Evolutionary conservation across 2,797 vertebrate genomes (phyloP).

Genomic region (Crypturellus tataupa): DNA sequence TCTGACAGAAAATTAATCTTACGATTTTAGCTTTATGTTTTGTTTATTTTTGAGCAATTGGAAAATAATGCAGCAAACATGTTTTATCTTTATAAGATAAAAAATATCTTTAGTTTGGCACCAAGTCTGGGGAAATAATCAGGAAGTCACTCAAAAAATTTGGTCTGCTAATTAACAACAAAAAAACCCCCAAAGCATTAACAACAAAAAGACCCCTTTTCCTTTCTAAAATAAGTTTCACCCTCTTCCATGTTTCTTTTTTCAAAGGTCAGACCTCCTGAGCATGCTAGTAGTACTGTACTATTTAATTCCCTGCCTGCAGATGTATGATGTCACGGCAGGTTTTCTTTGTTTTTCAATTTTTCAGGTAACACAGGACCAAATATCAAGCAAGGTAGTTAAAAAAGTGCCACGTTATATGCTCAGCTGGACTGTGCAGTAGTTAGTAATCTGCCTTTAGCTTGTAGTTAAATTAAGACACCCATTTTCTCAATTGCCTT

Average conservation of each 20-base stretch:
- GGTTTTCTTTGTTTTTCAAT: background rate
- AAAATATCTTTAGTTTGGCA: background rate
- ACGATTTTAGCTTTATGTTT: background rate
- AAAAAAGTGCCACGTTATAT: background rate
- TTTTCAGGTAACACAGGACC: background rate
- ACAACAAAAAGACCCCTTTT: background rate
- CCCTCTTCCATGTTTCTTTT: background rate
- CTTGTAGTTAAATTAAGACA: background rate
- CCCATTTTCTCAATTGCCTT: rapidly evolving
- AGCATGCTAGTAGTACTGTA: background rate
- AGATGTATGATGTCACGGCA: rapidly evolving
- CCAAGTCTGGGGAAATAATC: background rate
- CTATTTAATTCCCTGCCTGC: background rate
- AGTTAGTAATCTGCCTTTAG: background rate
- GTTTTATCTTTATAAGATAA: background rate
- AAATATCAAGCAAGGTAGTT: background rate
- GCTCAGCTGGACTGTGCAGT: background rate
- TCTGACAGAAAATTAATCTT: background rate
- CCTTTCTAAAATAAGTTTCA: background rate
- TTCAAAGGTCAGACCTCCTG: background rate
- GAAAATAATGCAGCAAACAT: background rate
- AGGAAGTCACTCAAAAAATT: background rate
- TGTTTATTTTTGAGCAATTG: background rate
- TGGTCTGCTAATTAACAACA: background rate
- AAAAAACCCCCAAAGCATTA: background rate